phyloP scores from a whole-genome alignment of 2,888 invertebrate species.

The Ariolimax columbianus region DNA sequence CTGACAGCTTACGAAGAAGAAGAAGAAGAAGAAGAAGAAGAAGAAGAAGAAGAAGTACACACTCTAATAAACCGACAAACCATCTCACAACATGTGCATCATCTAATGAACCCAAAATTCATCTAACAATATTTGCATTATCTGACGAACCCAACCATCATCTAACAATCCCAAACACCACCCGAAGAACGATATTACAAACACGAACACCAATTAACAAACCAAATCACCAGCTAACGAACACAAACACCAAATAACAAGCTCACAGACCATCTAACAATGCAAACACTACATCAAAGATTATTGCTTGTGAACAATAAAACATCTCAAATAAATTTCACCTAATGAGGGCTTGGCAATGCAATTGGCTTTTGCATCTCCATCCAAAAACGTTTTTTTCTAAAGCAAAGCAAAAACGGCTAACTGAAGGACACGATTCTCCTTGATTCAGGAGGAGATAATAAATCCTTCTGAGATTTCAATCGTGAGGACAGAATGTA shows the following conservation, averaged over 20 bases:
- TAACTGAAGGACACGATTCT: background rate
- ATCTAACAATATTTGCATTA: too few relatives aligned
- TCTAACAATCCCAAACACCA: too few relatives aligned
- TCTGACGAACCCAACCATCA: too few relatives aligned
- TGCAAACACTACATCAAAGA: background rate
- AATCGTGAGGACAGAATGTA: background rate
- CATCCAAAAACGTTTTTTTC: background rate
- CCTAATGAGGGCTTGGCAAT: background rate
- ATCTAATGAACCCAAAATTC: background rate
- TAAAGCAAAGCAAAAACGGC: background rate
- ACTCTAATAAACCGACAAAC: too few relatives aligned
- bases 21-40: too few relatives aligned
- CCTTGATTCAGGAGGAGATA: background rate
- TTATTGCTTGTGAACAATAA: background rate
- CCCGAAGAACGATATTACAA: too few relatives aligned
- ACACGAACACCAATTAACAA: too few relatives aligned
- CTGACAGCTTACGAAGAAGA: too few relatives aligned
- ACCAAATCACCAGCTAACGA: too few relatives aligned
- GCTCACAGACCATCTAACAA: background rate
- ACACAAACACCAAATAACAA: background rate
- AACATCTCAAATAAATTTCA: background rate
- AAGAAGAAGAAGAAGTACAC: too few relatives aligned
- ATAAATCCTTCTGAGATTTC: background rate
- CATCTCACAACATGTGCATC: background rate
- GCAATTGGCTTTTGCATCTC: background rate